A percentile compares a stretch with the other conserved stretches of the same genome.
Conservation (phyloP, 2,797 vertebrate species). For the Pelochelys cantorii region DNA sequence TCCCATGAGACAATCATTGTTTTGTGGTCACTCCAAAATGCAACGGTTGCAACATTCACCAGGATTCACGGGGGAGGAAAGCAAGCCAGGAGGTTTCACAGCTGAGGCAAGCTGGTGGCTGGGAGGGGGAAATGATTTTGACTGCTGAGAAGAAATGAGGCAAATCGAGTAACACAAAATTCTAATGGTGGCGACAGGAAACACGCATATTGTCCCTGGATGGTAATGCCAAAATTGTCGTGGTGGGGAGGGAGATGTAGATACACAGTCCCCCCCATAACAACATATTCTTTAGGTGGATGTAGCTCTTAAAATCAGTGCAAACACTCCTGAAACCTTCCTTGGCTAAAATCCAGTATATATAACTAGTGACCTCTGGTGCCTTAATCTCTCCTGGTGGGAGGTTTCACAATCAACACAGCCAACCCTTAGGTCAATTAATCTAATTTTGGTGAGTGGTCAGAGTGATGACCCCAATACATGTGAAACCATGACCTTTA, state of each 20-base stretch:
- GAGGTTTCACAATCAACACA: not conserved
- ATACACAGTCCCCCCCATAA: not conserved
- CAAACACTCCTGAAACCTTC: not conserved
- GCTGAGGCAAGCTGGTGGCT: not conserved
- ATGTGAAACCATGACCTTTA: not conserved
- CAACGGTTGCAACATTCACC: not conserved
- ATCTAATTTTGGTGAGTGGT: not conserved
- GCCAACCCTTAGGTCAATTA: not conserved
- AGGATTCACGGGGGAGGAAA: not conserved
- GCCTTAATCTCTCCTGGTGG: no score
- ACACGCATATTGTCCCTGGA: not conserved
- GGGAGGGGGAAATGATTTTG: not conserved
- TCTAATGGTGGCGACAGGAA: not conserved
- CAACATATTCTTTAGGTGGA: not conserved
- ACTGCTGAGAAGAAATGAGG: not conserved
- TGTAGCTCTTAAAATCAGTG: not conserved
- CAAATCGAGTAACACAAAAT: not conserved
- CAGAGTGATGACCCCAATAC: no score
- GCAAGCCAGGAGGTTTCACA: not conserved
- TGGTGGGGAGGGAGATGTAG: not conserved
- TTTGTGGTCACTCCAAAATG: not conserved
- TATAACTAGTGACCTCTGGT: not conserved
- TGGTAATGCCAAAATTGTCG: not conserved
- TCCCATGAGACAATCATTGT: not conserved
- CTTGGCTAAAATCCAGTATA: not conserved